phyloP scores from a whole-genome alignment of 2,113 vertebrate genomes.

The Heterocephalus glaber region DNA sequence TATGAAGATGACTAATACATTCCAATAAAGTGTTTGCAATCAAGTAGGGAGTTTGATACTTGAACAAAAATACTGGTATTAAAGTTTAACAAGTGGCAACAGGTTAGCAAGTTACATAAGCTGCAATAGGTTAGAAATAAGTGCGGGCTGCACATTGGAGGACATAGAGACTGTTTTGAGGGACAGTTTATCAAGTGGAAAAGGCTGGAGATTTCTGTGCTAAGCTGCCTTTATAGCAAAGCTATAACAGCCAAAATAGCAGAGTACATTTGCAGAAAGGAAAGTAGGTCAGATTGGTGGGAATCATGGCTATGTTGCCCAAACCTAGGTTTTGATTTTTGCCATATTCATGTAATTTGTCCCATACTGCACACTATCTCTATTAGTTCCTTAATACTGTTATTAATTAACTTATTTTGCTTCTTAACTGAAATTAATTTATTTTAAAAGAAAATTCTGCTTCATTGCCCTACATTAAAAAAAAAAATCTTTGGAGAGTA shows the following conservation, averaged over 20 bases:
- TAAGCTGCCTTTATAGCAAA: neutral
- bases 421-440: neutral
- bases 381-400: neutral
- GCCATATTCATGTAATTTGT: neutral
- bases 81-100: neutral
- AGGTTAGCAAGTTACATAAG: neutral
- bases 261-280: neutral
- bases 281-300: neutral
- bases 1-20: neutral
- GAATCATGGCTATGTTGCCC: neutral
- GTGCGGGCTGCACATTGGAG: neutral
- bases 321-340: neutral
- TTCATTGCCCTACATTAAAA: neutral
- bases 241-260: neutral
- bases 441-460: neutral
- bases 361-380: neutral
- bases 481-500: neutral
- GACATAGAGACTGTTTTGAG: neutral
- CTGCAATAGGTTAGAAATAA: neutral
- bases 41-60: neutral
- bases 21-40: neutral
- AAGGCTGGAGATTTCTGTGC: neutral
- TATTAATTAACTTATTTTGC: neutral
- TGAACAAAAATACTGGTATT: neutral
- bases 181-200: neutral